Evolutionary conservation across 2,888 invertebrate species (phyloP).

Genomic region (Orthosia cruda): DNA sequence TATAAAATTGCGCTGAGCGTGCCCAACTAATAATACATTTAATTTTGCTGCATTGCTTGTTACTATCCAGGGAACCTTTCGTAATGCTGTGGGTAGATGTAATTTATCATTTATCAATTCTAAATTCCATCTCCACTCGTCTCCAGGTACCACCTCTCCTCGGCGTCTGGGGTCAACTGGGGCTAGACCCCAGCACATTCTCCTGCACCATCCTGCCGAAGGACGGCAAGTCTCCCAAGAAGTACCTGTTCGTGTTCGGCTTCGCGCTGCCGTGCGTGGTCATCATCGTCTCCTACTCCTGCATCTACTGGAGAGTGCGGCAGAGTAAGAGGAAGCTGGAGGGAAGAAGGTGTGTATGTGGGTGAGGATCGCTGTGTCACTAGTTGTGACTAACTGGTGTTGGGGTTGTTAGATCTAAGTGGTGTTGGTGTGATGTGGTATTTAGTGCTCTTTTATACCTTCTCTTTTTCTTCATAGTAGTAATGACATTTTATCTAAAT

Average conservation of each 20-base stretch:
- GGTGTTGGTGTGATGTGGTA: slow-evolving; percentile 11
- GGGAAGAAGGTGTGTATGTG: slow-evolving; percentile 93
- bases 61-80: too few relatives aligned
- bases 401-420: slow-evolving; percentile 21
- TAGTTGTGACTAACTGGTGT: slow-evolving; percentile 73
- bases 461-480: not conserved
- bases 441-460: not conserved
- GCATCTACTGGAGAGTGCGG: slow-evolving; percentile 96
- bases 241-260: slow-evolving; percentile 95
- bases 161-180: slow-evolving; percentile 96
- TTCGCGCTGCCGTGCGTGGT: slow-evolving; percentile 96
- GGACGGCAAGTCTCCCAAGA: slow-evolving; percentile 96
- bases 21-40: too few relatives aligned
- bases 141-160: slow-evolving; percentile 94
- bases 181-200: slow-evolving; percentile 95
- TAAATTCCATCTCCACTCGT: not conserved
- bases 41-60: too few relatives aligned
- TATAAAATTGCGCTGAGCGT: too few relatives aligned
- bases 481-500: too few relatives aligned
- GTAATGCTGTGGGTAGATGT: too few relatives aligned
- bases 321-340: slow-evolving; percentile 94
- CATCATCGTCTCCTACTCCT: slow-evolving; percentile 96
- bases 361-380: slow-evolving; percentile 82
- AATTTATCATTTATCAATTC: too few relatives aligned
- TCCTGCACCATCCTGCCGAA: slow-evolving; percentile 97